Evolutionary conservation across 1,140 invertebrate species (phyloP).

Genomic region (Mizuhopecten yessoensis): DNA sequence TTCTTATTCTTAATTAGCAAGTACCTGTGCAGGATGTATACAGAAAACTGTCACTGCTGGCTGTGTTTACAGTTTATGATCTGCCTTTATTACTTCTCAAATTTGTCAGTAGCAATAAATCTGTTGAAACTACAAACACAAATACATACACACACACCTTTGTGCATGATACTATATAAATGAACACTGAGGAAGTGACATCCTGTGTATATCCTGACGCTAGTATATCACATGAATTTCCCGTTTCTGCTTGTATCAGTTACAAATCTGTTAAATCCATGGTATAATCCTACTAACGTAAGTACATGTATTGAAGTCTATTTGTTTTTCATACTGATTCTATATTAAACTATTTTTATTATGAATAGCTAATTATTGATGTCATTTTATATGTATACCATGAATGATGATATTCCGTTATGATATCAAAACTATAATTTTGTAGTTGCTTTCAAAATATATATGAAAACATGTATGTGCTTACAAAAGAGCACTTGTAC

Average conservation of each 20-base stretch:
- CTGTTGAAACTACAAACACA: conserved; percentile 9
- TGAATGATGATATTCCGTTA: too few species aligned
- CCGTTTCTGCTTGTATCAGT: too few species aligned
- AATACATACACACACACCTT: neutral
- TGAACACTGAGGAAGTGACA: neutral
- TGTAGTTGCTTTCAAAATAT: too few species aligned
- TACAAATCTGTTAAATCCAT: neutral
- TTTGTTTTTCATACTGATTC: too few species aligned
- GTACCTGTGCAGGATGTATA: neutral
- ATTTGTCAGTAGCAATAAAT: neutral
- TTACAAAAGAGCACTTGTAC: too few species aligned
- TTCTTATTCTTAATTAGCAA: too few species aligned
- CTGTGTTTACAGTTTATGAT: neutral
- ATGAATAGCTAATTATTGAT: too few species aligned
- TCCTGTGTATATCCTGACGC: neutral
- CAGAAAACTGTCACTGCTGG: neutral
- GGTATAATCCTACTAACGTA: neutral
- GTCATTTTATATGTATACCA: too few species aligned
- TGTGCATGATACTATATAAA: neutral
- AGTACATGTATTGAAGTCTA: conserved; percentile 18
- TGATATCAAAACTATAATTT: too few species aligned
- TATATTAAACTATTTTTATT: too few species aligned
- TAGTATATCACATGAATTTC: neutral
- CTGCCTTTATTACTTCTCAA: neutral
- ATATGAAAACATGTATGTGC: too few species aligned